Evolutionary conservation across 2,888 invertebrate genomes (phyloP).

Genomic region (Calephelis perditalis): DNA sequence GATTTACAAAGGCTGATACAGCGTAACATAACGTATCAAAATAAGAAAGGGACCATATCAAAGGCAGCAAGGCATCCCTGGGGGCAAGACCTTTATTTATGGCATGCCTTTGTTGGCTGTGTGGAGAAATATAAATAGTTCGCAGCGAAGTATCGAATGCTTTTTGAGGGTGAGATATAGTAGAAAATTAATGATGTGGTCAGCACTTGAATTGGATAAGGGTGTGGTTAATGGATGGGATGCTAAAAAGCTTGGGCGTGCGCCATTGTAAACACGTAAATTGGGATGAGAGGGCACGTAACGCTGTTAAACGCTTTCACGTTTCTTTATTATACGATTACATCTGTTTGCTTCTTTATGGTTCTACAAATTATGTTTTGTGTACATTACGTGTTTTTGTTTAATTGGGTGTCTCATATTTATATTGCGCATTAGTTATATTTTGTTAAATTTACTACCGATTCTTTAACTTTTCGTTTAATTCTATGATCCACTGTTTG

Average conservation of each 20-base stretch:
- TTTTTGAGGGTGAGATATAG: slow-evolving; percentile 71
- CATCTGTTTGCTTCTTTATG: not conserved
- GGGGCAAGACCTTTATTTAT: slow-evolving; percentile 69
- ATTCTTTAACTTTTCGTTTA: too few species aligned
- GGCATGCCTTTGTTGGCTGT: slow-evolving; percentile 64
- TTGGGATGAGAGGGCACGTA: slow-evolving; percentile 33
- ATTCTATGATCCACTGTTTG: too few species aligned
- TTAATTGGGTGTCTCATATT: too few species aligned
- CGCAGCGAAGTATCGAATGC: slow-evolving; percentile 67
- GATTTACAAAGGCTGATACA: slow-evolving; percentile 69
- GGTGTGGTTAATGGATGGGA: slow-evolving; percentile 50
- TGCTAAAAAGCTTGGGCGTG: slow-evolving; percentile 65
- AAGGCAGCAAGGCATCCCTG: slow-evolving; percentile 68
- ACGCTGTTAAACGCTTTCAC: slow-evolving; percentile 2
- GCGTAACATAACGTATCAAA: slow-evolving; percentile 68
- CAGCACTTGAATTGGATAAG: slow-evolving; percentile 70
- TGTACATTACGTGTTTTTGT: too few species aligned
- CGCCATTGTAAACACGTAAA: slow-evolving; percentile 64
- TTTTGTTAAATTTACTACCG: too few species aligned
- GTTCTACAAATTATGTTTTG: not conserved
- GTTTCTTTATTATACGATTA: not conserved
- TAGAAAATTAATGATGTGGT: slow-evolving; percentile 76
- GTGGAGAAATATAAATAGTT: slow-evolving; percentile 73
- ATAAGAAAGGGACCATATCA: slow-evolving; percentile 74
- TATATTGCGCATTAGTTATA: too few species aligned